phyloP scores from a whole-genome alignment of 2,797 vertebrate genomes.

The Vultur gryphus region DNA sequence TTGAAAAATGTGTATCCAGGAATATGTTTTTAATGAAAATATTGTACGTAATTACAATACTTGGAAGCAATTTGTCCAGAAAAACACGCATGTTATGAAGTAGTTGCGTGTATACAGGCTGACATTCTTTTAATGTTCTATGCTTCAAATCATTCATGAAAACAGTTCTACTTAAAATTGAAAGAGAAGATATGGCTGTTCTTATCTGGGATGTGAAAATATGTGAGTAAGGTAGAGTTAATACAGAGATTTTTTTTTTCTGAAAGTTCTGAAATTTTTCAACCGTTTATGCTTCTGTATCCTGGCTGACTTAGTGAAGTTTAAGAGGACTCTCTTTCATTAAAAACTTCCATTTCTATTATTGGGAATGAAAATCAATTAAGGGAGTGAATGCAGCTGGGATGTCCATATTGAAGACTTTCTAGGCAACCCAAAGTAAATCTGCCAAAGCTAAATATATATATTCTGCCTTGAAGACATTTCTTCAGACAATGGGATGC shows the following conservation, averaged over 20 bases:
- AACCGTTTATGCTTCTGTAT: not conserved
- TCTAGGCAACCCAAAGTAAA: not conserved
- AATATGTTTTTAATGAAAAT: not conserved
- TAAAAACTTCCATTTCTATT: not conserved
- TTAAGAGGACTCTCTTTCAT: not conserved
- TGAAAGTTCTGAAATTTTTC: not conserved
- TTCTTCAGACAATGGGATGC: not conserved
- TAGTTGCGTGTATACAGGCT: not conserved
- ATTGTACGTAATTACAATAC: not conserved
- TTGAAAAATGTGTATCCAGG: not conserved
- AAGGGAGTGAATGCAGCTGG: not conserved
- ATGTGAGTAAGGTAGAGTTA: not conserved
- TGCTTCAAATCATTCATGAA: not conserved
- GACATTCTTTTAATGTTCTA: not conserved
- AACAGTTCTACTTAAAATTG: not conserved
- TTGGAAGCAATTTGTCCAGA: not conserved
- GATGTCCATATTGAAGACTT: not conserved
- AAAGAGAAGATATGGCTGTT: not conserved
- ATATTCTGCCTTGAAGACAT: not conserved
- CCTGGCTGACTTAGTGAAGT: not conserved
- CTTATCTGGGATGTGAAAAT: not conserved
- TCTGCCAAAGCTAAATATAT: not conserved
- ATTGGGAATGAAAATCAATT: not conserved
- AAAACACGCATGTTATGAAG: not conserved
- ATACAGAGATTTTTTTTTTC: not conserved